Evolutionary conservation across 2,888 invertebrate genomes (phyloP), one percentile per base, ranked within the genome.

Genomic region (Bembecia ichneumoniformis): DNA sequence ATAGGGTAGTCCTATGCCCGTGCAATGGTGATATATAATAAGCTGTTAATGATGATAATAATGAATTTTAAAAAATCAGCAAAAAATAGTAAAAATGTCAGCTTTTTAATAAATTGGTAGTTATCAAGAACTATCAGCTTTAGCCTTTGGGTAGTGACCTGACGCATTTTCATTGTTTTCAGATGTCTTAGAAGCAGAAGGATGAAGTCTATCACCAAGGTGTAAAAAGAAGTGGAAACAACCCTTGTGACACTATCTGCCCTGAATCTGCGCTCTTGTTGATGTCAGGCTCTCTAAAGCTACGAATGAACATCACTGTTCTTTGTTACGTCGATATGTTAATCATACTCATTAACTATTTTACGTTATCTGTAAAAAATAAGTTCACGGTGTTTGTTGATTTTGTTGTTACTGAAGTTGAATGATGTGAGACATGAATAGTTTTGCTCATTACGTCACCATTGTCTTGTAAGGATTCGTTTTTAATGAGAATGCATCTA

Each of bases 131-230:
- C 28, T 9, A 28, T 28, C 28, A 2, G 9, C 28, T 2, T 7
- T 28, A 28, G 5, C 28, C 9, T 28, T 28, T 28, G 28, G 5
- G 9, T 9, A 9, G 7, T 28, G 9, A 28, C 9, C 28, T 28
- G 28, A 28, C 36, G 5, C 44, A 44, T 13, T 44, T 17, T 3
- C 44, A 44, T 48, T 47, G 4, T 57, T 63, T 60, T 5, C 71
- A 86, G 86, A 56, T 82, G 82, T 60, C 66, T 83, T 52, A 74
- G 79, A 52, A 82, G 82, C 73, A 70, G 75, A 59, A 74, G 71
- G 64, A 54, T 82, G 74, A 86, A 86, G 61, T 71, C 73, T 47
- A 68, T 86, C 54, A 79, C 84, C 51, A 86, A 86, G 64, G 86
- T 86, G 51, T 86, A 84, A 80, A 58, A 54, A 49, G 51, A 14